Conservation (phyloP, 2,113 vertebrate species). For the Poecilia latipinna region DNA sequence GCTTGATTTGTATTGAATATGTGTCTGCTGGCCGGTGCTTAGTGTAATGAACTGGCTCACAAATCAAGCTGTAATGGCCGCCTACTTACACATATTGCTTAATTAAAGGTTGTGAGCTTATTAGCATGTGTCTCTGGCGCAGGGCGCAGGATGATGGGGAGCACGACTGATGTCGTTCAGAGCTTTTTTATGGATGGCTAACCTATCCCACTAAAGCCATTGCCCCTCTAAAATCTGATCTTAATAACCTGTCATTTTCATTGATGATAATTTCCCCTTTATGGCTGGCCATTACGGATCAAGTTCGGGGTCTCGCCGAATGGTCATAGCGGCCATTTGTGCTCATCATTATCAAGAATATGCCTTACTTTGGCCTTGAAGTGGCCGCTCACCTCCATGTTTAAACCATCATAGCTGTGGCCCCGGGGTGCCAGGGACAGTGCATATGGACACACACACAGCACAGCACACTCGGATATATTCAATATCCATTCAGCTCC, state of each 20-base stretch:
- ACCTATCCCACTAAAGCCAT: slow-evolving; percentile 90
- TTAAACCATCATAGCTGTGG: slow-evolving; percentile 49
- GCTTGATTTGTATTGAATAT: slow-evolving; percentile 98
- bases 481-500: not conserved
- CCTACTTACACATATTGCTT: slow-evolving; percentile 99
- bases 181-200: slow-evolving; percentile 98
- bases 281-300: slow-evolving; percentile 77
- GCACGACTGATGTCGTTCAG: slow-evolving; percentile 78
- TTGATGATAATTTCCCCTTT: slow-evolving; percentile 83
- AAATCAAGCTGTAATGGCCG: slow-evolving; percentile 99
- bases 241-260: slow-evolving; percentile 93
- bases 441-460: slow-evolving; percentile 26
- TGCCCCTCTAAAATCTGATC: slow-evolving; percentile 80
- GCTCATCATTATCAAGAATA: slow-evolving; percentile 56
- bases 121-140: slow-evolving; percentile 99
- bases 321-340: slow-evolving; percentile 45
- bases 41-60: slow-evolving; percentile 96
- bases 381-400: slow-evolving; percentile 60
- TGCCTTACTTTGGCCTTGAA: slow-evolving; percentile 71
- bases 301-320: slow-evolving; percentile 66
- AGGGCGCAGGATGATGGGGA: slow-evolving; percentile 87
- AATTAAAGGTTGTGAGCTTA: slow-evolving; percentile 99
- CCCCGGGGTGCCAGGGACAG: slow-evolving; percentile 6
- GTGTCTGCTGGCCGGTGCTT: slow-evolving; percentile 91
- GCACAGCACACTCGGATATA: slow-evolving; percentile 5